phyloP scores from a whole-genome alignment of 2,888 invertebrate genomes.

The Globia sparganii region DNA sequence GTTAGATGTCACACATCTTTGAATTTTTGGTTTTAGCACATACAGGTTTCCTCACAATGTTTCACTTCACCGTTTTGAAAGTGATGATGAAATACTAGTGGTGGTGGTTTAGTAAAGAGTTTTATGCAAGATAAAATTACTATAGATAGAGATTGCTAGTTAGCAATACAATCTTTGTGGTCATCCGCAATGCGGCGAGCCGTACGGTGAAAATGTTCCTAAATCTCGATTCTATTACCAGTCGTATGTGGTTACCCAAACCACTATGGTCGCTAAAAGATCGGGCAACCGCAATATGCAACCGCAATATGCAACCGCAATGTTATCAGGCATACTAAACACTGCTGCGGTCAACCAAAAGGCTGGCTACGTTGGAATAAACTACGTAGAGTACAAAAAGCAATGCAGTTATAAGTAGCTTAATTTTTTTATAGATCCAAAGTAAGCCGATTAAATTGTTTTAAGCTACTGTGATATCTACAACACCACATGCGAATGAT shows the following conservation, averaged over 20 bases:
- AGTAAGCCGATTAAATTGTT: neutral
- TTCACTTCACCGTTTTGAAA: neutral
- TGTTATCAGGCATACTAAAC: neutral
- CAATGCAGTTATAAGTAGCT: neutral
- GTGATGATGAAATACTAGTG: neutral
- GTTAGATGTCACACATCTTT: neutral
- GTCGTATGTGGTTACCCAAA: neutral
- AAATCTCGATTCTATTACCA: neutral
- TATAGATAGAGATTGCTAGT: neutral
- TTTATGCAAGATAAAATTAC: neutral
- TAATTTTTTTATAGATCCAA: neutral
- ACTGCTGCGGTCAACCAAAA: neutral
- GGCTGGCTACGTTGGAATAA: neutral
- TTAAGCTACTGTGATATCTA: neutral
- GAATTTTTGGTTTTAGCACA: neutral
- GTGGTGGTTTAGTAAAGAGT: neutral
- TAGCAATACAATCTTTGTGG: neutral
- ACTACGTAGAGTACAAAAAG: neutral
- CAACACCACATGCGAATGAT: neutral
- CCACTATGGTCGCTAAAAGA: neutral
- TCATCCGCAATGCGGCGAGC: neutral
- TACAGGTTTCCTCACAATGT: neutral
- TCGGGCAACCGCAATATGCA: neutral
- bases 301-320: too few species aligned
- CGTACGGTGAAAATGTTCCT: neutral